Conservation (phyloP, 1,140 invertebrate genomes). For the Cepaea nemoralis region DNA sequence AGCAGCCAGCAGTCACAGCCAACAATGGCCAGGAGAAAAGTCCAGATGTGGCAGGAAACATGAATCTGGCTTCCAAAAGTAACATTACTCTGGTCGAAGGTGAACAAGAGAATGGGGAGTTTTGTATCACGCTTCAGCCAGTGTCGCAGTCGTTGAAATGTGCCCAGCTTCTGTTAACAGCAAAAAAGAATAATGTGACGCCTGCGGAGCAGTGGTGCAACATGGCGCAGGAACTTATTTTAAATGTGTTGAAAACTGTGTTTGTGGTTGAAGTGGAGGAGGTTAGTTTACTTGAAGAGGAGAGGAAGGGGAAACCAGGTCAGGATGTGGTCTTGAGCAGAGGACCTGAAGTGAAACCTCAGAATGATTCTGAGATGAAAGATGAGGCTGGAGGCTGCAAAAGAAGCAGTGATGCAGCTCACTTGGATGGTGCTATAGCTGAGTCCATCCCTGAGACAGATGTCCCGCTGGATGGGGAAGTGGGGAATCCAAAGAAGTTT, state of each 20-base stretch:
- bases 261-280: constrained; percentile 5
- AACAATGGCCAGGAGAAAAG: neutral
- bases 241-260: neutral
- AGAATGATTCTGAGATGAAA: neutral
- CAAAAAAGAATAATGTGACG: neutral
- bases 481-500: constrained; percentile 9
- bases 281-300: neutral
- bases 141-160: neutral
- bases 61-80: neutral
- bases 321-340: neutral
- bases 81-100: neutral
- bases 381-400: neutral
- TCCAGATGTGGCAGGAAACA: neutral
- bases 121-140: constrained; percentile 10
- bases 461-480: neutral
- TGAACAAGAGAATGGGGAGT: constrained; percentile 13
- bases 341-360: neutral
- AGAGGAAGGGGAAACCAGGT: neutral
- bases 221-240: neutral
- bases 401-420: neutral
- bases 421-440: neutral
- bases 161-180: neutral
- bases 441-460: neutral
- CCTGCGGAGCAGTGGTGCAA: constrained; percentile 14
- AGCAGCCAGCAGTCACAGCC: neutral